Base-by-base conservation (phyloP, 2,113 vertebrate genomes). In the Eptatretus burgeri region DNA sequence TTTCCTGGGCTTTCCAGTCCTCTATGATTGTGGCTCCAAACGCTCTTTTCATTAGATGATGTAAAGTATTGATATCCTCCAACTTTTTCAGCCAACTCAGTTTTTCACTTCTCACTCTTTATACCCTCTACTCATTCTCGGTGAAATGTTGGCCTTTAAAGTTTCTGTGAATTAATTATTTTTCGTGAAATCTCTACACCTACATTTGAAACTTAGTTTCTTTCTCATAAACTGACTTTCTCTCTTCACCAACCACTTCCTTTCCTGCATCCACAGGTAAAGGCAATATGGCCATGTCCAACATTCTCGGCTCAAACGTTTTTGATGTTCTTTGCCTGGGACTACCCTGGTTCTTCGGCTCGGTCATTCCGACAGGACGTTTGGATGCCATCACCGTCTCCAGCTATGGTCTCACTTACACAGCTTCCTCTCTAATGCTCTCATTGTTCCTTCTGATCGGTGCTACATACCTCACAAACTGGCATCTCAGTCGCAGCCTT, bases 281-380 rank as follows among this genome's bases (percentile, higher is more conserved):
- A 75, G 86, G 81, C 14, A 84, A 95, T 71, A 98, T 95, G 89
- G 89, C 89, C 67, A 85, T 98, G 84, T 82, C 89, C 66, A 98
- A 95, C 75, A 85, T 93, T 12, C 81, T 98, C 68, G 91, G 89
- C 69, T 98, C 91, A 17, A 98, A 95, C 1, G 82, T 98, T 12
- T 98, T 94, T 65, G 89, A 95, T 71, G 79, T 95, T 81, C 74
- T 94, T 51, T 98, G 91, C 68, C 76, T 95, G 66, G 89, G 91
- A 50, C 70, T 84, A 67, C 91, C 89, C 1, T 98, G 91, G 91
- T 83, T 98, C 75, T 85, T 98, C 70, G 73, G 81, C 70, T 80
- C 82, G 67, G 69, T 77, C 14, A 73, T 73, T 11, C 74, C 74
- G 68, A 83, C 86, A 1, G 74, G 81, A 62, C 76, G 83, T 68